Evolutionary conservation across 1,140 invertebrate genomes (phyloP).

Genomic region (Augochlora pura): DNA sequence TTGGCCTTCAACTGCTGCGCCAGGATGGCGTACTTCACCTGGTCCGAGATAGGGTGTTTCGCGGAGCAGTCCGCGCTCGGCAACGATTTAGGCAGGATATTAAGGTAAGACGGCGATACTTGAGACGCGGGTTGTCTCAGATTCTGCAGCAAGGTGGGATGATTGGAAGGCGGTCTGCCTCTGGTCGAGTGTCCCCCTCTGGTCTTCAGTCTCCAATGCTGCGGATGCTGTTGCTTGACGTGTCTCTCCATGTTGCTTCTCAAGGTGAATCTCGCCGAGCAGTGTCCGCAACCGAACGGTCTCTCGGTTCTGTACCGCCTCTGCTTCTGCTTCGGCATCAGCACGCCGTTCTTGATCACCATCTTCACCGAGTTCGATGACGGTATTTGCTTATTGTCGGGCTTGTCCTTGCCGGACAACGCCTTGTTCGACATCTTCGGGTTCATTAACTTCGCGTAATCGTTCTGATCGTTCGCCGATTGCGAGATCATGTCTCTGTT

Average conservation of each 20-base stretch:
- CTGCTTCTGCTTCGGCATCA: constrained; percentile 95
- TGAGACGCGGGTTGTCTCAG: constrained; percentile 51
- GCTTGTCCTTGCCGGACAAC: constrained; percentile 62
- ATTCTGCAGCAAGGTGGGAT: constrained; percentile 64
- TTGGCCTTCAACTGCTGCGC: constrained; percentile 87
- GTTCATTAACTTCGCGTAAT: constrained; percentile 67
- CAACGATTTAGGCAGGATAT: constrained; percentile 58
- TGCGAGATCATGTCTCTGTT: constrained; percentile 47
- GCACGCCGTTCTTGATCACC: constrained; percentile 93
- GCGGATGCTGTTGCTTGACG: constrained; percentile 95
- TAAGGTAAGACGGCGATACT: constrained; percentile 55
- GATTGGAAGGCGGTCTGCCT: constrained; percentile 77
- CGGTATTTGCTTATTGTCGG: constrained; percentile 38
- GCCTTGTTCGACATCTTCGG: constrained; percentile 48
- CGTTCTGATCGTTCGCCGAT: constrained; percentile 54
- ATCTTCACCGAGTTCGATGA: constrained; percentile 88
- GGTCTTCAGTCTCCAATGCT: constrained; percentile 90
- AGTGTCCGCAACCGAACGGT: constrained; percentile 93
- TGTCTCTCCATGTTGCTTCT: constrained; percentile 96
- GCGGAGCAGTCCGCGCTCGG: constrained; percentile 50
- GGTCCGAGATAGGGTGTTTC: constrained; percentile 83
- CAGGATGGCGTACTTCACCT: constrained; percentile 89
- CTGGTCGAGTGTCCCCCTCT: constrained; percentile 80
- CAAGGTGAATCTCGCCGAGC: constrained; percentile 92
- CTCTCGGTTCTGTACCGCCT: constrained; percentile 93